Base-by-base conservation (phyloP, 2,888 invertebrate genomes). In the Drosophila maculinotata region DNA sequence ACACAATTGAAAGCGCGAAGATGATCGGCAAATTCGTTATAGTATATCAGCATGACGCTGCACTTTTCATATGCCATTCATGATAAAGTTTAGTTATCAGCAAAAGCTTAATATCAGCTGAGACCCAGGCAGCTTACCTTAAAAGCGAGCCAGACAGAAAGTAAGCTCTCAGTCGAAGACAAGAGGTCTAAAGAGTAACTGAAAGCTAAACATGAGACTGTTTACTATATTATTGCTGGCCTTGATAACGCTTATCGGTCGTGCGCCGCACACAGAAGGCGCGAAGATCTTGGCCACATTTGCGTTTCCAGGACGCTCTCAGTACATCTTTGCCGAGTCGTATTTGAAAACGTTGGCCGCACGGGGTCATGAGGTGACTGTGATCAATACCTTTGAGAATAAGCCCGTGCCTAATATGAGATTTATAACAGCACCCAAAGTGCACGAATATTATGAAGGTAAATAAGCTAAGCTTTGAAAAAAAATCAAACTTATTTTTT, bases 361-460 rank as follows among this genome's bases (percentile, higher is more conserved):
- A 0, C 74, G 79, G 1, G 92, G 92, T 1, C 92, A 92, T 69
- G 78, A 92, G 33, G 70, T 92, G 0, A 91, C 90, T 1, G 83
- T 90, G 2, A 87, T 91, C 5, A 86, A 81, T 9, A 14, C 86
- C 0, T 71, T 82, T 9, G 54, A 62, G 1, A 77, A 72, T 9
- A 70, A 74, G 6, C 64, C 71, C 0, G 38, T 52, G 1, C 31
- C 54, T 0, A 87, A 87, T 36, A 71, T 86, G 14, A 49, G 77
- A 9, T 87, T 76, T 15, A 82, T 87, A 3, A 38, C 54, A 1
- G 71, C 69, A 0, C 31, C 41, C 0, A 67, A 70, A 26, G 64
- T 65, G 8, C 63, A 66, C 3, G 47, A 76, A 0, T 25, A n/a
- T n/a, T 10, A 35, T 6, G 36, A 62, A 1, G 51, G 84, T 77